Base-by-base conservation (phyloP, 2,888 invertebrate species). In the Hoplodrina blanda region DNA sequence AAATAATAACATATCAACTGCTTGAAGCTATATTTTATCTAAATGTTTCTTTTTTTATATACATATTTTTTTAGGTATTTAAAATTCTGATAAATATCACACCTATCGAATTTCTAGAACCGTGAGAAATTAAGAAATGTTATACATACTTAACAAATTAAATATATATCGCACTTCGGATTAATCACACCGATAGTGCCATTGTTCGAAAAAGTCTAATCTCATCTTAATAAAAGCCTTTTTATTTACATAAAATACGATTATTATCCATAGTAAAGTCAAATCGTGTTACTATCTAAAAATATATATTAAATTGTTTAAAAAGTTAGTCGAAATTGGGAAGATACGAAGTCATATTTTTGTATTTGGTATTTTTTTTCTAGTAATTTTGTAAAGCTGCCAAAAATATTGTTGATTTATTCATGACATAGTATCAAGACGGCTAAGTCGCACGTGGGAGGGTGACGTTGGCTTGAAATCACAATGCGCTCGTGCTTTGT, bases 401-500 rank as follows among this genome's bases (percentile, higher is more conserved):
- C 41, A 41, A 41, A 41, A 41, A 41, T 41, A 41, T 11, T 41
- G 41, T 41, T 41, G 41, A 62, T 57, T 59, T 76, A 77, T 64
- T 76, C 54, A 73, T 60, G 73, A 69, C 13, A 41, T 46, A 90
- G 90, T 91, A 93, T 91, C 93, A 94, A 94, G 85, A 90, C 62
- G 13, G 25, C 66, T 55, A 15, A 66, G 69, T 85, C 83, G 75
- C 66, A 80, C 82, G 84, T 85, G 84, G 85, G 85, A 87, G 89
- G 89, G 88, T 89, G 90, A 91, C 88, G 91, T 90, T 90, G 53
- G 62, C 65, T 91, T 89, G 88, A 91, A 88, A 91, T 92, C 92
- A 93, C 94, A 94, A 93, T 92, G 87, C 87, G 85, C 90, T 90
- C 89, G 90, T 91, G 93, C 91, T 90, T 94, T 93, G 92, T 94